These are phyloP conservation scores for Probosciger aterrimus DNA, from an alignment of 2,113 vertebrate genomes.

Conservation along the genomic window DNA sequence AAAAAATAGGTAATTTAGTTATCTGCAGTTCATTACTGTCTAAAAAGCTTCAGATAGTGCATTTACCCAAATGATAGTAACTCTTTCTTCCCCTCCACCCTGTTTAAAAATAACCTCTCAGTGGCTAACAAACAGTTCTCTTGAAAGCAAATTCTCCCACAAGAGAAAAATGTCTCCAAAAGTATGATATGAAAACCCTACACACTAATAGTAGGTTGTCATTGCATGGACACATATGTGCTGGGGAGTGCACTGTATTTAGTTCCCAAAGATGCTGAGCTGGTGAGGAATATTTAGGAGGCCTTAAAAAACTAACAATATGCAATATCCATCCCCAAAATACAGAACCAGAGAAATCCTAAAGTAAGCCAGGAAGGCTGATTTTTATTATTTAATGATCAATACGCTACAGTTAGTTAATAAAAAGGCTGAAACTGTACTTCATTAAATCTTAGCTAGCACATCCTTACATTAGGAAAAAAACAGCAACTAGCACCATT, in stretches of 20 bases:
- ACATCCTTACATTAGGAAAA: background rate
- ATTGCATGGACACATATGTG: background rate
- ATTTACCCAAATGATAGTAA: background rate
- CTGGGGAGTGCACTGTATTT: background rate
- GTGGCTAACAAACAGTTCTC: background rate
- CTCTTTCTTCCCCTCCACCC: background rate
- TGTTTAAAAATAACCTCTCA: background rate
- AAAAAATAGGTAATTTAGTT: background rate
- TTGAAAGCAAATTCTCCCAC: background rate
- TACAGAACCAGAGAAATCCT: background rate
- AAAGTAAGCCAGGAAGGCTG: background rate
- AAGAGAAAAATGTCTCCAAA: background rate
- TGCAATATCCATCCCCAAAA: background rate
- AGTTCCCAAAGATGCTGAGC: background rate
- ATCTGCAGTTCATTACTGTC: background rate
- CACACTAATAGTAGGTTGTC: background rate
- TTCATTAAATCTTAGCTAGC: background rate
- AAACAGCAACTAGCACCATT: background rate
- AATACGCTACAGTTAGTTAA: background rate
- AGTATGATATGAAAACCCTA: background rate
- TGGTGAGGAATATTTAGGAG: background rate
- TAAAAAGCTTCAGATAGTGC: background rate
- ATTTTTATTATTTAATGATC: background rate
- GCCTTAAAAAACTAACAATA: background rate
- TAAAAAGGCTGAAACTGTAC: background rate